These are phyloP conservation scores for Colinus virginianus DNA, from an alignment of 2,113 vertebrate genomes.

Conservation along the genomic window DNA sequence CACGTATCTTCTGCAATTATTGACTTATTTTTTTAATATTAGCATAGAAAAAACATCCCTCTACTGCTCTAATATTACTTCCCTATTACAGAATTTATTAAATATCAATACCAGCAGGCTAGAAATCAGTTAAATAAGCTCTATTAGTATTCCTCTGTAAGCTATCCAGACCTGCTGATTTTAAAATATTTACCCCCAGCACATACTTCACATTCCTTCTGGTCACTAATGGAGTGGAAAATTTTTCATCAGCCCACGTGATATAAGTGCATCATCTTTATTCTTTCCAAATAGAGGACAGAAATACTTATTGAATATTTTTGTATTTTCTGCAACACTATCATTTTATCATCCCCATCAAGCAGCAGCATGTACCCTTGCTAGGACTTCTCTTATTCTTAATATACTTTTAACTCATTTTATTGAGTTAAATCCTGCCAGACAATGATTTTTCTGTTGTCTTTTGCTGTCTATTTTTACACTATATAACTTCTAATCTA, in stretches of 20 bases:
- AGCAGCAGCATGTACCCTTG: conserved; percentile 2
- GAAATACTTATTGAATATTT: conserved; percentile 34
- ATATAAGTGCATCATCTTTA: conserved; percentile 6
- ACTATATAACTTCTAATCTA: not conserved
- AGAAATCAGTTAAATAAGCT: conserved; percentile 6
- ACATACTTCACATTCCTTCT: conserved; percentile 29
- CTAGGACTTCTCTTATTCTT: not conserved
- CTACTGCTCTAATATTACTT: not conserved
- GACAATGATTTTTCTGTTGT: not conserved
- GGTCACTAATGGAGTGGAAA: conserved; percentile 19
- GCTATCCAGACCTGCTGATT: conserved; percentile 1
- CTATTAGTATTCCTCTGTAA: not conserved
- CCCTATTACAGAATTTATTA: conserved; percentile 1
- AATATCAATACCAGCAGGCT: not conserved
- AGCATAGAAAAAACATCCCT: not conserved
- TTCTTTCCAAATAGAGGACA: conserved; percentile 33
- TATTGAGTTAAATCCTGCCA: conserved; percentile 10
- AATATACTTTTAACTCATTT: conserved; percentile 8
- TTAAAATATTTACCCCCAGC: conserved; percentile 38
- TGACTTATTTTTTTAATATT: not conserved
- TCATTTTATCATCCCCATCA: not conserved
- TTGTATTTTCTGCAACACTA: conserved; percentile 25
- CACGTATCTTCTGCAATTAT: not conserved
- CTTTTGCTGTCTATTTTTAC: conserved; percentile 23
- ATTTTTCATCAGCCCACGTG: not conserved